Base-by-base conservation (phyloP, 2,888 invertebrate genomes). In the Limulus polyphemus region DNA sequence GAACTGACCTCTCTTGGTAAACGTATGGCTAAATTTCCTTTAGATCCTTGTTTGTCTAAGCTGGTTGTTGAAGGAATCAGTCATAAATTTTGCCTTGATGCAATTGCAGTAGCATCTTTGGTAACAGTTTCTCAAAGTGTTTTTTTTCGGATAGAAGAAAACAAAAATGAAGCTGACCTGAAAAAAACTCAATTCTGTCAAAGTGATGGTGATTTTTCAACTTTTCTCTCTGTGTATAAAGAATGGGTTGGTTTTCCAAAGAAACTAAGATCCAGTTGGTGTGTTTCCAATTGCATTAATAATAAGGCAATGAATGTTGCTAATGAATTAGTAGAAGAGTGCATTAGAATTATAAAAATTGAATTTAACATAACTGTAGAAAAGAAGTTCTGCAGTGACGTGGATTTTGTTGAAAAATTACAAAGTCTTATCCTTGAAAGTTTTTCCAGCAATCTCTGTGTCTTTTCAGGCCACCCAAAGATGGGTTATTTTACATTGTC, bases 271-370 rank as follows among this genome's bases (percentile, higher is more conserved):
- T 69, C 69, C 9, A 67, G 67, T 47, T 75, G 74, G 74, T 74
- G 75, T 64, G 63, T 67, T 47, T 60, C 69, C n/a, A 74, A 77
- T 63, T 71, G 70, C 59, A 71, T 77, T 49, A 76, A 76, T 67
- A 73, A 70, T 12, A 75, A 73, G 68, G 67, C 73, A 7, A 70
- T 76, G 65, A 69, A 70, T 50, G 67, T 69, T 10, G 71, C 70
- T 9, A 62, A 62, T 16, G 61, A 65, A 11, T 61, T 63, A 14
- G 46, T 60, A 11, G 60, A 62, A 60, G 68, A 70, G 59, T 57
- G 63, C 10, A 49, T 60, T 14, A 49, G 64, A 16, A 57, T 63
- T 56, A 50, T 64, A 49, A 17, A 56, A 49, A 62, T 55, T 2
- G 63, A 65, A 56, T 14, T 65, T 3, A 49, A 60, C 13, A 52